Base-by-base conservation (phyloP, 2,888 invertebrate species). In the Macaria notata region DNA sequence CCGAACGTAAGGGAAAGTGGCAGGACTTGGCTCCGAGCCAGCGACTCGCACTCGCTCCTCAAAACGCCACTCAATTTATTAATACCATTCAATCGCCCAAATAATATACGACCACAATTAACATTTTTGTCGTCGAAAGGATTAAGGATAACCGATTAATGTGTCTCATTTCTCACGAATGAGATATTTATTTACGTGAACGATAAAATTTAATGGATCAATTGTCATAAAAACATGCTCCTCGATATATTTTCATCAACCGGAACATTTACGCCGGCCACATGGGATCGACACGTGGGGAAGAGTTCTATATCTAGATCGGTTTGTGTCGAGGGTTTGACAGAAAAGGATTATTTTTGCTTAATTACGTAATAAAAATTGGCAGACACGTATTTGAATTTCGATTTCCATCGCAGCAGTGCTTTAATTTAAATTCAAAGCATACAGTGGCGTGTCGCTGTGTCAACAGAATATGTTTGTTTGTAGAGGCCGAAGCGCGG, bases 341-440 rank as follows among this genome's bases (percentile, higher is more conserved):
- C 46, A 46, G 50, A 47, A 46, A 56, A 39, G 7, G 48, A 57
- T 38, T 59, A 59, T 47, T 46, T 60, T 50, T 46, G 64, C 62
- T 71, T 75, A 78, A 79, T 79, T 75, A 62, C 55, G 64, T 60
- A 68, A 52, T 62, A 73, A 76, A 80, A 77, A 78, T 79, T 77
- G 68, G 67, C 61, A 64, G 70, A 67, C 75, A 79, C 77, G 78
- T 73, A 68, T 64, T 62, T 72, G 78, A 71, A 80, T 80, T 83
- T 81, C 75, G 78, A 81, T 84, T 80, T 79, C 67, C 69, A 76
- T 75, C 72, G 72, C 41, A 41, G 41, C 54, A 51, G 54, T 73
- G 75, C 78, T 84, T 79, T 83, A 79, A 85, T 87, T 86, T 81
- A 81, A 81, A 86, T 88, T 86, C 85, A 82, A 82, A 81, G 81